Evolutionary conservation across 1,140 invertebrate genomes (phyloP), one percentile per base, ranked within the genome.

Genomic region (Aphaenogaster floridana): DNA sequence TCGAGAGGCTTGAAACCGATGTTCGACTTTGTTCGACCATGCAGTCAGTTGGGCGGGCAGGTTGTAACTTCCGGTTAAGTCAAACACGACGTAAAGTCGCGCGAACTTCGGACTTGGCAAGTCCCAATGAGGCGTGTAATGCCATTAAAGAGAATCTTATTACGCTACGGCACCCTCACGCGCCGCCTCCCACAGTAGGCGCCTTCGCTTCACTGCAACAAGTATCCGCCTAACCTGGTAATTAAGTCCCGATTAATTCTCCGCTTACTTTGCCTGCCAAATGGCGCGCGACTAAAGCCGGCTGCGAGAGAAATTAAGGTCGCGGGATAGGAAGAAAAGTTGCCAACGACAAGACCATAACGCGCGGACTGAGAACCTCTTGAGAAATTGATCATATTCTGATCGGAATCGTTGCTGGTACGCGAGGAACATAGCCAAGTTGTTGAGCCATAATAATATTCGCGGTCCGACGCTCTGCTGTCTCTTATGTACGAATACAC

Each of bases 101-200:
- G 83, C 86, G 87, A 95, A 95, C 92, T 94, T 93, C 89, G 92
- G 91, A 94, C 94, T 95, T 95, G 91, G 90, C 94, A 95, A 94
- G 94, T 94, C 91, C 94, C 95, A 96, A 95, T 95, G 95, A 96
- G 95, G 94, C 95, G 94, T 96, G 93, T 95, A 95, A 95, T 93
- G 94, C 94, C 93, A 95, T 95, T 95, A 95, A 94, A 95, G 94
- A 92, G 92, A 95, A 95, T 95, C 94, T 95, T 94, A 94, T 95
- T 95, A 95, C 93, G 92, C 86, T 87, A 89, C 86, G 91, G 86
- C 88, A 87, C 92, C 92, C 93, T 94, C 93, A 91, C 93, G 91
- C 92, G 90, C 91, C 92, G 90, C 91, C 93, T 91, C 88, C 89
- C 84, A 81, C 84, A 34, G 76, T 78, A 89, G 89, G 88, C 86